Percentiles rank a stretch among this genome's conserved stretches.
phyloP scores from a whole-genome alignment of 92 coral and sea anemone genomes.

The Paramuricea clavata region DNA sequence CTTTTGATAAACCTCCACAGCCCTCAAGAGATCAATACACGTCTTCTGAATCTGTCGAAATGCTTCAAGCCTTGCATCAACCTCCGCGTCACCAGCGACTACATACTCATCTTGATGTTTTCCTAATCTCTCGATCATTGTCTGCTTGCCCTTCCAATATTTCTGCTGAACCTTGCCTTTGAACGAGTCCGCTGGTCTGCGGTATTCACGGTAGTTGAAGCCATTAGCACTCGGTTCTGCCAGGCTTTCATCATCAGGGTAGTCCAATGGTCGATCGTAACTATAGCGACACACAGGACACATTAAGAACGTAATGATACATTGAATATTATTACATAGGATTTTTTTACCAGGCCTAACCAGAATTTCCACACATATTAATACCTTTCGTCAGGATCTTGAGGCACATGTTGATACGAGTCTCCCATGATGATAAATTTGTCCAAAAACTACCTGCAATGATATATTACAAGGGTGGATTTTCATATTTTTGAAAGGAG shows the following conservation, averaged over 20 bases:
- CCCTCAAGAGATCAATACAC: conserved; percentile 90
- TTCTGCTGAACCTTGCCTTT: conserved; percentile 95
- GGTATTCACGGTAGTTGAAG: conserved; percentile 88
- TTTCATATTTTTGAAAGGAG: too few relatives aligned
- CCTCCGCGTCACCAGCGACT: conserved; percentile 98
- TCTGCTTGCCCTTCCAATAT: conserved; percentile 95
- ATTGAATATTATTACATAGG: neutral
- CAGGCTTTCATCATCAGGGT: conserved; percentile 81
- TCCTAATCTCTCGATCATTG: conserved; percentile 92
- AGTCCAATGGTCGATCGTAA: conserved; percentile 81
- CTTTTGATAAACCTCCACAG: conserved; percentile 95
- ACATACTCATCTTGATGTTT: conserved; percentile 93
- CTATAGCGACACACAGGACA: conserved; percentile 34
- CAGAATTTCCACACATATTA: neutral
- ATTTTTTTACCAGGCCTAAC: neutral
- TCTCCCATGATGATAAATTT: conserved; percentile 72
- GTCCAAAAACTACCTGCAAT: neutral
- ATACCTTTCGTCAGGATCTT: conserved; percentile 97
- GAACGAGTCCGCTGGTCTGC: conserved; percentile 80
- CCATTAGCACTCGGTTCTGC: conserved; percentile 75
- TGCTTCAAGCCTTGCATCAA: conserved; percentile 97
- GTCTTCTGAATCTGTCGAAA: conserved; percentile 94
- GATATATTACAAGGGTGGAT: too few relatives aligned
- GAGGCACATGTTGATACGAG: conserved; percentile 90
- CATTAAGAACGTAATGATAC: neutral